phyloP scores from a whole-genome alignment of 2,113 vertebrate species.

The Romanogobio albipinnatus region DNA sequence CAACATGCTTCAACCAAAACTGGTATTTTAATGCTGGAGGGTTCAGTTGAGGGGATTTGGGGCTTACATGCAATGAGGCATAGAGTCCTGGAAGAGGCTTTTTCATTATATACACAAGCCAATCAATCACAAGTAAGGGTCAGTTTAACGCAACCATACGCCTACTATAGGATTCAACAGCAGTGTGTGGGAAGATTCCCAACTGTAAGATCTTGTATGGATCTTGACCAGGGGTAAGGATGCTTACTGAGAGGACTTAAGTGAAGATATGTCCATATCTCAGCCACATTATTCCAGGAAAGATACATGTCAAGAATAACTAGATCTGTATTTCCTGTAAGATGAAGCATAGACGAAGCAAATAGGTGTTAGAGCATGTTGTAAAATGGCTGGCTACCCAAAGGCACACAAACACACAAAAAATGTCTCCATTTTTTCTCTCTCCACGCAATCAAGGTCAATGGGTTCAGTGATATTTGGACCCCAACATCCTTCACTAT shows the following conservation, averaged over 20 bases:
- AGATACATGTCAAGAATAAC: not conserved
- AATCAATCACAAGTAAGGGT: constrained; percentile 7
- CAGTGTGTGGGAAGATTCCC: not conserved
- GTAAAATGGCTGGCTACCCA: no score
- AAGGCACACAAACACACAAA: no score
- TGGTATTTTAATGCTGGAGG: not conserved
- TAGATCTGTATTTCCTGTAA: not conserved
- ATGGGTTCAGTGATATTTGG: no score
- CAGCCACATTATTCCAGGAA: not conserved
- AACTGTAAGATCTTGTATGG: not conserved
- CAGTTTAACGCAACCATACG: not conserved
- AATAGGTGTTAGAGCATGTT: no score
- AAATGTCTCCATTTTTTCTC: no score
- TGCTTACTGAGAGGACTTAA: not conserved
- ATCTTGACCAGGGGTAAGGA: not conserved
- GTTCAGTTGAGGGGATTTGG: not conserved
- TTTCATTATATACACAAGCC: not conserved
- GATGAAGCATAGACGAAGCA: not conserved
- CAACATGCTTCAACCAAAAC: constrained; percentile 4
- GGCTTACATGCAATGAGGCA: not conserved
- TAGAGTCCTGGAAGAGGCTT: not conserved
- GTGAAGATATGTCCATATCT: not conserved
- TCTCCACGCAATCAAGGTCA: no score
- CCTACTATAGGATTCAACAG: not conserved
- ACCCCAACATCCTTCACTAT: no score